These are phyloP conservation scores for Periplaneta americana DNA, from an alignment of 1,140 invertebrate species.

Conservation along the genomic window DNA sequence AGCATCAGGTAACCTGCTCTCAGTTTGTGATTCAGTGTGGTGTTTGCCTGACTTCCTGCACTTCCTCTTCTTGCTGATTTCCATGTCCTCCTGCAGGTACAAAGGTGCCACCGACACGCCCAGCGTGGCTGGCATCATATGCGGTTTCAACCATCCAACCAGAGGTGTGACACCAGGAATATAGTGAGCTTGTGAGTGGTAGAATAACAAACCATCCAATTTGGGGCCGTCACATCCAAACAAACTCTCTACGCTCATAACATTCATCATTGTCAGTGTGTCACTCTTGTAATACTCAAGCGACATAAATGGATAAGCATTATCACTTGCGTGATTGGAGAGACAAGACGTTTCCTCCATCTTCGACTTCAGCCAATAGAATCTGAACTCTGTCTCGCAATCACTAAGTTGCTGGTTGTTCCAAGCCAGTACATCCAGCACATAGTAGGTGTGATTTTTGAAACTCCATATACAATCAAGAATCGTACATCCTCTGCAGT, in stretches of 20 bases:
- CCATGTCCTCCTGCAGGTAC: neutral
- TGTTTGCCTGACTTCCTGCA: neutral
- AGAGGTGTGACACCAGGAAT: conserved; percentile 71
- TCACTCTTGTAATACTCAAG: conserved; percentile 42
- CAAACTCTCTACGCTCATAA: conserved; percentile 26
- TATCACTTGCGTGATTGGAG: conserved; percentile 30
- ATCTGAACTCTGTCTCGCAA: conserved; percentile 74
- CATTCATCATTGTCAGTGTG: conserved; percentile 24
- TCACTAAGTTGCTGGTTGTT: conserved; percentile 66
- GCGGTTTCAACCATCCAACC: conserved; percentile 83
- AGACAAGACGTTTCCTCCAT: conserved; percentile 51
- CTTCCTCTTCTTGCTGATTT: neutral
- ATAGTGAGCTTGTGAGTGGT: conserved; percentile 74
- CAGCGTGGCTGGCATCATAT: conserved; percentile 78
- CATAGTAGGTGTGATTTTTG: conserved; percentile 57
- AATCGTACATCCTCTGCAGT: conserved; percentile 45
- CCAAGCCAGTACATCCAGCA: conserved; percentile 81
- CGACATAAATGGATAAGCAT: conserved; percentile 45
- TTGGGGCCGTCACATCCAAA: conserved; percentile 33
- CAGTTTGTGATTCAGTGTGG: neutral
- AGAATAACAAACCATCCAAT: conserved; percentile 77
- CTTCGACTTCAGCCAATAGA: conserved; percentile 68
- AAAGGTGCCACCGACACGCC: conserved; percentile 42
- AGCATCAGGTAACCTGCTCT: too few species aligned
- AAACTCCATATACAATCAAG: conserved; percentile 76